Evolutionary conservation across 2,888 invertebrate species (phyloP).

Genomic region (Diogma glabrata): DNA sequence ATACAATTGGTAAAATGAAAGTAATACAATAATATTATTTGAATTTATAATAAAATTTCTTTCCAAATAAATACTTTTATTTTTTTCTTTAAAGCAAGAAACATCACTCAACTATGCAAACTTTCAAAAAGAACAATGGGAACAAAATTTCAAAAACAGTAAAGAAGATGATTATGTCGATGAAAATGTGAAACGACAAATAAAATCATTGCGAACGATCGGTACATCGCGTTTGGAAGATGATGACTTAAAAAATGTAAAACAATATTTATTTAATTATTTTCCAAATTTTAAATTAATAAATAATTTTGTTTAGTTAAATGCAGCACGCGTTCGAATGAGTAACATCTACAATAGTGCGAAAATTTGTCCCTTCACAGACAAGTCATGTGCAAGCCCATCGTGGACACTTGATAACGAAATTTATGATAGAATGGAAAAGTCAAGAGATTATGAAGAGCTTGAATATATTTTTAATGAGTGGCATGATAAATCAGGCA

Average conservation of each 20-base stretch:
- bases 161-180: slow-evolving; percentile 29
- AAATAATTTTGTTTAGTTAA: slow-evolving; percentile 22
- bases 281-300: not conserved
- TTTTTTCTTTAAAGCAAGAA: slow-evolving; percentile 4
- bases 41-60: not conserved
- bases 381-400: slow-evolving; percentile 21
- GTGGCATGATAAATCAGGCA: slow-evolving; percentile 66
- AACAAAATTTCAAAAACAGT: slow-evolving; percentile 28
- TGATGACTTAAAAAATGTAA: slow-evolving; percentile 32
- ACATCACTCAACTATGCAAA: slow-evolving; percentile 18
- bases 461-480: slow-evolving; percentile 66
- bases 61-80: not conserved
- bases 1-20: too few species aligned
- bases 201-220: slow-evolving; percentile 35
- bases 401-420: not conserved
- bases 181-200: slow-evolving; percentile 33
- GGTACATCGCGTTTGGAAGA: slow-evolving; percentile 38
- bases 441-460: slow-evolving; percentile 62
- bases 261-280: too few species aligned
- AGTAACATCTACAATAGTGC: slow-evolving; percentile 29
- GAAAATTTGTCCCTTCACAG: slow-evolving; percentile 27
- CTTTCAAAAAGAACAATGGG: slow-evolving; percentile 36
- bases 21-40: too few species aligned
- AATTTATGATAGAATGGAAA: slow-evolving; percentile 34
- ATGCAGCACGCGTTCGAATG: slow-evolving; percentile 22